Conservation (phyloP, 2,888 invertebrate species). For the Boloria euphrosyne region DNA sequence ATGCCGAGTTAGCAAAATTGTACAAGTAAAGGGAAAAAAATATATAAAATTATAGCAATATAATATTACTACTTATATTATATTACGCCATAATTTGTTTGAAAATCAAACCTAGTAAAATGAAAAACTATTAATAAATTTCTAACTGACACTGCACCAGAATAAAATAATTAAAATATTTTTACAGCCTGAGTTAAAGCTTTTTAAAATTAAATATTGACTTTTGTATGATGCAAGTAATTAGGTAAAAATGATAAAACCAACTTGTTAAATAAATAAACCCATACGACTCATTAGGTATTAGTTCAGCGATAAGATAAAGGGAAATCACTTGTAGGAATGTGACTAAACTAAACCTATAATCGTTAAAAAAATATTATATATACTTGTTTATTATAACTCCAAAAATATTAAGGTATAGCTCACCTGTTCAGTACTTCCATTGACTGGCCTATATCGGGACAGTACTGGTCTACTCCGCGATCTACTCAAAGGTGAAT, state of each 20-base stretch:
- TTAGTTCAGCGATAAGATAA: slow-evolving; percentile 51
- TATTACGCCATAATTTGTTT: too few relatives aligned
- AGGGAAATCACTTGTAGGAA: slow-evolving; percentile 19
- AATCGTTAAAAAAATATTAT: slow-evolving; percentile 10
- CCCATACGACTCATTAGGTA: slow-evolving; percentile 46
- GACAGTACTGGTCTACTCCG: slow-evolving; percentile 72
- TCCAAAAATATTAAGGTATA: background rate
- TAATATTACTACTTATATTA: too few relatives aligned
- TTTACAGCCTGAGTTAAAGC: too few relatives aligned
- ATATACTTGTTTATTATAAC: background rate
- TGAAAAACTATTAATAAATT: too few relatives aligned
- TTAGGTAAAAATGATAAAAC: slow-evolving; percentile 29
- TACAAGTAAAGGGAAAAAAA: too few relatives aligned
- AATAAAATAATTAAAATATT: too few relatives aligned
- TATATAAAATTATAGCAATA: too few relatives aligned
- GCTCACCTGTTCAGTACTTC: slow-evolving; percentile 65
- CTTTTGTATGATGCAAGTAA: slow-evolving; percentile 33
- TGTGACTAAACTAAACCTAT: slow-evolving; percentile 5
- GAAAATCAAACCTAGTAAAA: too few relatives aligned
- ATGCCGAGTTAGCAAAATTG: too few relatives aligned
- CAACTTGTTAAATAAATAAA: slow-evolving; percentile 27
- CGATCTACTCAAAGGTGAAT: slow-evolving; percentile 66
- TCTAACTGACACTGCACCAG: too few relatives aligned
- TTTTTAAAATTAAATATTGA: background rate
- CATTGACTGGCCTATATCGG: slow-evolving; percentile 65